Evolutionary conservation across 2,888 invertebrate species (phyloP).

Genomic region (Pantelozetes paolii): DNA sequence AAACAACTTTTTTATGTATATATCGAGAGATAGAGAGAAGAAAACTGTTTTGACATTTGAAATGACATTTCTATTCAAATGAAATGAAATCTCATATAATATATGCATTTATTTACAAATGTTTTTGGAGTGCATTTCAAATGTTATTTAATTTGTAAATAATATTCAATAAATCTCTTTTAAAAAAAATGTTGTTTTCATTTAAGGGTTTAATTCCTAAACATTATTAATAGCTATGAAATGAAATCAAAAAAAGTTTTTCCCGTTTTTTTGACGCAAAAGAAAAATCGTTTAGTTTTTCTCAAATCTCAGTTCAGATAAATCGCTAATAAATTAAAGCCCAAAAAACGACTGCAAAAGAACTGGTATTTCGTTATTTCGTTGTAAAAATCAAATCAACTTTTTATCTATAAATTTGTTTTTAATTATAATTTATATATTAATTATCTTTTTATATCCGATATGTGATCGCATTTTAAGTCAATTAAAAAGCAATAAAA

Average conservation of each 20-base stretch:
- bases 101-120: background rate
- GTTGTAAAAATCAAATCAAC: conserved; percentile 34
- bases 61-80: background rate
- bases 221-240: background rate
- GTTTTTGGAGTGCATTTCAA: conserved; percentile 13
- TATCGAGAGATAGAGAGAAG: background rate
- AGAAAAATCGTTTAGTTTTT: background rate
- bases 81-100: background rate
- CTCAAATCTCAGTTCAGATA: too few relatives aligned
- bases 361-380: conserved; percentile 12
- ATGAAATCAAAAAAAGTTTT: too few relatives aligned
- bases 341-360: background rate
- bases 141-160: background rate
- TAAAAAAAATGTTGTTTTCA: too few relatives aligned
- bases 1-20: background rate
- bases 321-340: conserved; percentile 2
- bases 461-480: conserved; percentile 24
- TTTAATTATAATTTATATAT: conserved; percentile 19
- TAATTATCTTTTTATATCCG: conserved; percentile 19
- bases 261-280: background rate
- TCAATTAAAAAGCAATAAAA: conserved; percentile 23
- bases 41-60: background rate
- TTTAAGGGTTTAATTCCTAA: background rate
- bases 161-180: background rate
- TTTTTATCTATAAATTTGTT: conserved; percentile 9